Conservation (phyloP, 1,140 invertebrate genomes). For the Saxidomus purpurata region DNA sequence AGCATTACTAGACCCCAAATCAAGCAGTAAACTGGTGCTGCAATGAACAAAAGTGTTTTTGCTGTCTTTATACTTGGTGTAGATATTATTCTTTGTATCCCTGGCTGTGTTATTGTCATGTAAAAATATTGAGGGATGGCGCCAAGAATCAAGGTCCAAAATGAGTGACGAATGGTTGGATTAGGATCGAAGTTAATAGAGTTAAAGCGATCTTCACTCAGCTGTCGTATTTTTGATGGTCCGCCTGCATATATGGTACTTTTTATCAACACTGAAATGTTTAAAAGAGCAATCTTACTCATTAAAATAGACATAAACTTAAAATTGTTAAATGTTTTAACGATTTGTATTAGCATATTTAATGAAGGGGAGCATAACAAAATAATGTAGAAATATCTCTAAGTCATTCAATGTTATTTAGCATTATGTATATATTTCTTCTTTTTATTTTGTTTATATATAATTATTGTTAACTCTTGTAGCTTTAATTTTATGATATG, state of each 20-base stretch:
- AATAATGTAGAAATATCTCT: no score
- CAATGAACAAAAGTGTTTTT: neutral
- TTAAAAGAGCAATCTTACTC: no score
- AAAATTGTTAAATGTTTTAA: no score
- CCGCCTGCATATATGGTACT: neutral
- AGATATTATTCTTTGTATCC: neutral
- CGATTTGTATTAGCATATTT: no score
- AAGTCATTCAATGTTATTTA: no score
- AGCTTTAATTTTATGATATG: no score
- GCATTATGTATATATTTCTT: no score
- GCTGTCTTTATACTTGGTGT: neutral
- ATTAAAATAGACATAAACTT: no score
- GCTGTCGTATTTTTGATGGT: neutral
- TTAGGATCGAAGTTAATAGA: neutral
- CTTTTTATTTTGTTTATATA: no score
- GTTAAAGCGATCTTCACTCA: neutral
- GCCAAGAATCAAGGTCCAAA: constrained; percentile 20
- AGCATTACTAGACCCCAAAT: neutral
- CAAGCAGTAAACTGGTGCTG: neutral
- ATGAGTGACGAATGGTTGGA: constrained; percentile 2
- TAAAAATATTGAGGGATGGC: constrained; percentile 16
- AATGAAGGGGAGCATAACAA: no score
- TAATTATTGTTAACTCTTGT: no score
- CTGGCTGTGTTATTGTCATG: neutral
- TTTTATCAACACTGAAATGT: constrained; percentile 27